Base-by-base conservation (phyloP, 1,140 invertebrate genomes). In the Papilio dardanus region DNA sequence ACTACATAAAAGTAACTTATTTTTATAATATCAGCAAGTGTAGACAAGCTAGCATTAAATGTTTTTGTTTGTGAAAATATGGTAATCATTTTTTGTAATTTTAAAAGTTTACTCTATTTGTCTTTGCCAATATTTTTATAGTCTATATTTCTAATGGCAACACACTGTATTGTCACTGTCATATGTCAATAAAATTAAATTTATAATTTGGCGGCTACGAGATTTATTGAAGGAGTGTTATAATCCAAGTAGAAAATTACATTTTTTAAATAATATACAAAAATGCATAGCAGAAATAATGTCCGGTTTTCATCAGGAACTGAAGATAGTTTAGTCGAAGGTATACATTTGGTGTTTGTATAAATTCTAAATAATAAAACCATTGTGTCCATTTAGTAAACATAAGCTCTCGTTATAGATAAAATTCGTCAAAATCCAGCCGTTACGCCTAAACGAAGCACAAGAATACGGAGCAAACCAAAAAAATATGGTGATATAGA, bases 401-500 rank as follows among this genome's bases (percentile, higher is more conserved):
- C 30, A 16, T 62, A 1, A 28, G 12, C 21, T 28, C 24, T 14
- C 1, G 10, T 62, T 62, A 1, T 58, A 73, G 71, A 73, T 8
- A 73, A 54, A 54, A 21, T 8, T 3, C 71, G 54, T 33, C 46
- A 73, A 40, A 78, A 67, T 69, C 16, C 76, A 16, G 50, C 50
- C 19, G 74, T 66, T 33, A 83, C 89, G 40, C 82, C 85, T n/a
- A 86, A 86, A 82, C 84, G 88, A 77, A 73, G 84, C 14, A 76
- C 79, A 37, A 85, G 91, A 77, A 83, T 77, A 24, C 84, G 89
- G 46, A 87, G 67, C 65, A 90, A 86, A 81, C 89, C 90, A 50
- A 88, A 90, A 40, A 91, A 86, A 76, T 93, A 89, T 84, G 85
- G 83, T 21, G 88, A 93, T 42, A 91, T 92, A 8, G 83, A 89